Conservation (phyloP, 1,140 invertebrate genomes). For the Drosophila bocqueti region DNA sequence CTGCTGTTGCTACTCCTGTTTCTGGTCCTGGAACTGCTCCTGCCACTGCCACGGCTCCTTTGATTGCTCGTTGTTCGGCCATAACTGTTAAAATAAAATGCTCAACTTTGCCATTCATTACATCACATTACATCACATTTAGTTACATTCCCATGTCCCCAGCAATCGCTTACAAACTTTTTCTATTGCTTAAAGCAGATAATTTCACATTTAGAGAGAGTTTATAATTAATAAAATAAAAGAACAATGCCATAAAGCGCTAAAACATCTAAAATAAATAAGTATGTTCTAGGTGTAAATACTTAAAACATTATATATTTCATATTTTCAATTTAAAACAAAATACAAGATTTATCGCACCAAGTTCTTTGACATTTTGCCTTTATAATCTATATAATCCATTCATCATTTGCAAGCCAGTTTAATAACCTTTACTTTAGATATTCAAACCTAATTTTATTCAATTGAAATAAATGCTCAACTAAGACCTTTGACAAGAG, state of each 20-base stretch:
- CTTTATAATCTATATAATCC: neutral
- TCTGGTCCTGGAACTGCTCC: neutral
- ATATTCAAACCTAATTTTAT: neutral
- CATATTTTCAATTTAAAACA: neutral
- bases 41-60: neutral
- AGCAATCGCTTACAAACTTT: constrained; percentile 16
- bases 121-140: neutral
- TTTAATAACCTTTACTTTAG: neutral
- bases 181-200: neutral
- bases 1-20: neutral
- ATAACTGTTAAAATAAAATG: constrained; percentile 58
- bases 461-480: neutral
- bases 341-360: neutral
- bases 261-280: neutral
- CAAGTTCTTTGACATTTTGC: neutral
- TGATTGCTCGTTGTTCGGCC: constrained; percentile 24
- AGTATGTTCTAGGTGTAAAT: neutral
- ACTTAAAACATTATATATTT: too few relatives aligned
- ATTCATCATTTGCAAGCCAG: neutral
- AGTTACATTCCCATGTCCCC: neutral
- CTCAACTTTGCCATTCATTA: constrained; percentile 45
- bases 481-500: constrained; percentile 7
- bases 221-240: too few relatives aligned
- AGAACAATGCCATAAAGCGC: neutral
- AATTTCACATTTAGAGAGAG: neutral